Evolutionary conservation across 2,888 invertebrate genomes (phyloP), one percentile per base, ranked within the genome.

Genomic region (Platycheirus albimanus): DNA sequence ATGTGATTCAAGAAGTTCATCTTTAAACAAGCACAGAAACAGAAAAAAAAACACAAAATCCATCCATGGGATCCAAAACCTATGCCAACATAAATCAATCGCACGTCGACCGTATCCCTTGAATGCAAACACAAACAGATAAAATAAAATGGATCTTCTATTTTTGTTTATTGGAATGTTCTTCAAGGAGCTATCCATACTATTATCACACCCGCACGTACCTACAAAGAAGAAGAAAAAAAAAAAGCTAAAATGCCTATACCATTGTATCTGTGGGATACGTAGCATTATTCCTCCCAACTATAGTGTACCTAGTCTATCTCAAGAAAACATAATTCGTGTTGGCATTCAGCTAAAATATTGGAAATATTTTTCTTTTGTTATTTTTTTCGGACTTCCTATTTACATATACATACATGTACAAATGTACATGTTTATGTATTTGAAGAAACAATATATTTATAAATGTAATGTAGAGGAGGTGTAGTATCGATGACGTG

Each of bases 1-100:
- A 6, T n/a, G 24, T 24, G 24, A 1, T 33, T 4, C 20, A 54
- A 36, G 1, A 36, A n/a, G 17, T 41, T 24, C 24, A 56, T 41
- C 38, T 56, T 15, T 41, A 15, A 15, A 20, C 0, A n/a, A n/a
- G n/a, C n/a, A n/a, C n/a, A n/a, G n/a, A n/a, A n/a, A n/a, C n/a
- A n/a, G n/a, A n/a, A n/a, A n/a, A 41, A 56, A 43, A 20, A 33
- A 33, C 5, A 33, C 1, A 28, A 10, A 33, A 17, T 19, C 1
- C 11, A 15, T 30, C 3, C 2, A 33, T 8, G 13, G 7, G 13
- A 45, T 17, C 61, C 19, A 19, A 17, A 52, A 49, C 63, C 49
- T 47, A 49, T 56, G 61, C 41, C 70, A 75, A 80, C 75, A 80
- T 80, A 80, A 80, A 80, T 80, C 80, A 80, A 75, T 38, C 80